A percentile compares a stretch with the other conserved stretches of the same genome.
These are phyloP conservation scores for Ophraella communa DNA, from an alignment of 2,888 invertebrate species.

Conservation along the genomic window DNA sequence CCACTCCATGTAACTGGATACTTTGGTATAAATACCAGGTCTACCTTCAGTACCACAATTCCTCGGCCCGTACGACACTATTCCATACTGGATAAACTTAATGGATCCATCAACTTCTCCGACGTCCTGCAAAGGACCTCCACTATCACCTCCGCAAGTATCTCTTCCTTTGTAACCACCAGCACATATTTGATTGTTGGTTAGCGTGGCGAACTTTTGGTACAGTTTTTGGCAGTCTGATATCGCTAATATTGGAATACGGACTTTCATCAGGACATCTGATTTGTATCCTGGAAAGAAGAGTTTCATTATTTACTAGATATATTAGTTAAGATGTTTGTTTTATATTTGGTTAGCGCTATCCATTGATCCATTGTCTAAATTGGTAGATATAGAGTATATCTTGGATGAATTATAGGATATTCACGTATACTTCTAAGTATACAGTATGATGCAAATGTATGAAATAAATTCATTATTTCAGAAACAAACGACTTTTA, in stretches of 20 bases:
- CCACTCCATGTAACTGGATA: slow-evolving; percentile 68
- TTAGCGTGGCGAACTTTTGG: slow-evolving; percentile 44
- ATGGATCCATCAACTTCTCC: slow-evolving; percentile 54
- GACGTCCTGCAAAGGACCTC: slow-evolving; percentile 66
- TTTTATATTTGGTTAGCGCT: too few relatives aligned
- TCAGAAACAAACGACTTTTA: too few relatives aligned
- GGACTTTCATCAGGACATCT: slow-evolving; percentile 57
- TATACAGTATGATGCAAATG: too few relatives aligned
- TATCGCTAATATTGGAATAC: slow-evolving; percentile 55
- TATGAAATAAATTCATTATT: too few relatives aligned
- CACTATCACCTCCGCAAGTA: slow-evolving; percentile 73
- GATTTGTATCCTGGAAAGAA: slow-evolving; percentile 49
- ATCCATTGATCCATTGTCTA: too few relatives aligned
- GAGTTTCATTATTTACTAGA: neutral
- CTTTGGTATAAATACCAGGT: slow-evolving; percentile 72
- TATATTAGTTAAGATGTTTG: too few relatives aligned
- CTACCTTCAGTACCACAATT: slow-evolving; percentile 60
- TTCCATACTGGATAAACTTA: slow-evolving; percentile 63
- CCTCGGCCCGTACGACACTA: slow-evolving; percentile 60
- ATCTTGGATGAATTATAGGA: too few relatives aligned
- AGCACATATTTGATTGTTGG: slow-evolving; percentile 66
- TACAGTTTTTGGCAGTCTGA: slow-evolving; percentile 51
- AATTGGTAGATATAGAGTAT: too few relatives aligned
- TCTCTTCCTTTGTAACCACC: slow-evolving; percentile 68
- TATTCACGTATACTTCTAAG: too few relatives aligned